These are phyloP conservation scores for Eilema caniola DNA, from an alignment of 2,888 invertebrate genomes.

Conservation along the genomic window DNA sequence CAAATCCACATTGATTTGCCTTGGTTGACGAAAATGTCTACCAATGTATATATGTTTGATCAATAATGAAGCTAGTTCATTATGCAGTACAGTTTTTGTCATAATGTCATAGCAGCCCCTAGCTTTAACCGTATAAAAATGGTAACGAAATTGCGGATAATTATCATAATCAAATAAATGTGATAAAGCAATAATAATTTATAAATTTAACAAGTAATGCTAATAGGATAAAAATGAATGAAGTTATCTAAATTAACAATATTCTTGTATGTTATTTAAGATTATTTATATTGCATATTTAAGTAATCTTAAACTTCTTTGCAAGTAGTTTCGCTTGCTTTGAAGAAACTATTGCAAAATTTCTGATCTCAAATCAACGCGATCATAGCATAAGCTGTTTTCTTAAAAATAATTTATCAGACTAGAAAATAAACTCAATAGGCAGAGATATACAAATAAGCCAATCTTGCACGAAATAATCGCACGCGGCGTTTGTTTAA, in stretches of 20 bases:
- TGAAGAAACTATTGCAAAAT: background rate
- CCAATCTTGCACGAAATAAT: background rate
- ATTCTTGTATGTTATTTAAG: background rate
- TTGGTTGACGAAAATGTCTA: background rate
- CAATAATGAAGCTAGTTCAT: background rate
- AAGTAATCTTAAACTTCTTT: background rate
- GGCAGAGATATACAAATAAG: background rate
- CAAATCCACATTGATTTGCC: background rate
- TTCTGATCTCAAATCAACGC: background rate
- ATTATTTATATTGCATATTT: background rate
- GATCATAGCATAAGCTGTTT: background rate
- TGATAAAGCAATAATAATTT: conserved; percentile 9
- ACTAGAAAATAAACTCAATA: background rate
- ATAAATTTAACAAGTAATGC: conserved; percentile 3
- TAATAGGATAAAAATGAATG: conserved; percentile 7
- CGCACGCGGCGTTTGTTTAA: background rate
- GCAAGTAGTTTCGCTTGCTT: background rate
- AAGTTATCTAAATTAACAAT: background rate
- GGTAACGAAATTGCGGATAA: background rate
- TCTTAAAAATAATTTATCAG: background rate
- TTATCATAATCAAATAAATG: background rate
- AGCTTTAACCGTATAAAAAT: background rate
- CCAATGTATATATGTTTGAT: no score
- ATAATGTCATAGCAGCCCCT: background rate
- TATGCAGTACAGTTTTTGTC: background rate